phyloP scores from a whole-genome alignment of 2,888 invertebrate genomes.

The Lycocerus yunnanus region DNA sequence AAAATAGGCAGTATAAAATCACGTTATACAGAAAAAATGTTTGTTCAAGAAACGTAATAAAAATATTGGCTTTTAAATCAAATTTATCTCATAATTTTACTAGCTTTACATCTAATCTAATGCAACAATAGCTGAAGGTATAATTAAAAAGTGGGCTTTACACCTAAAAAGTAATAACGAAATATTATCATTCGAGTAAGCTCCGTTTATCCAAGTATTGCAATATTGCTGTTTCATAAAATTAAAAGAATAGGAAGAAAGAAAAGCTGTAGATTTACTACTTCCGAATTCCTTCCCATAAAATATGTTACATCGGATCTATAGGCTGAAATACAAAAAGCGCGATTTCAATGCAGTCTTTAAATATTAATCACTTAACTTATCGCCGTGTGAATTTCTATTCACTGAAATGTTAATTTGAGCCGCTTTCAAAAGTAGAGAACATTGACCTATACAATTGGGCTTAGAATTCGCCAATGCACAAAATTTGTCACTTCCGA shows the following conservation, averaged over 20 bases:
- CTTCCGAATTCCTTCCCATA: not conserved
- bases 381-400: slow-evolving; percentile 9
- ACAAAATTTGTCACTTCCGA: slow-evolving; percentile 18
- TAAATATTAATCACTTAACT: not conserved
- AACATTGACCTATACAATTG: slow-evolving; percentile 16
- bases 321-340: not conserved
- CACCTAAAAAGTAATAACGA: not conserved
- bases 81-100: not conserved
- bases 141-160: not conserved
- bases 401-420: slow-evolving; percentile 22
- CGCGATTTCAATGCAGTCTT: not conserved
- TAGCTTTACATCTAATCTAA: not conserved
- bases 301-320: not conserved
- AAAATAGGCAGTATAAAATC: not conserved
- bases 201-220: not conserved
- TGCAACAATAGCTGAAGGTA: no score
- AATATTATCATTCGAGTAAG: not conserved
- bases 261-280: not conserved
- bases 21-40: not conserved
- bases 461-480: slow-evolving; percentile 7
- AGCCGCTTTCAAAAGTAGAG: slow-evolving; percentile 9
- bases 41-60: not conserved
- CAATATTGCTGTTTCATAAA: not conserved
- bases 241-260: not conserved
- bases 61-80: not conserved